Percentiles rank a stretch among this genome's conserved stretches.
phyloP scores from a whole-genome alignment of 2,113 vertebrate genomes.

The Canis aureus region DNA sequence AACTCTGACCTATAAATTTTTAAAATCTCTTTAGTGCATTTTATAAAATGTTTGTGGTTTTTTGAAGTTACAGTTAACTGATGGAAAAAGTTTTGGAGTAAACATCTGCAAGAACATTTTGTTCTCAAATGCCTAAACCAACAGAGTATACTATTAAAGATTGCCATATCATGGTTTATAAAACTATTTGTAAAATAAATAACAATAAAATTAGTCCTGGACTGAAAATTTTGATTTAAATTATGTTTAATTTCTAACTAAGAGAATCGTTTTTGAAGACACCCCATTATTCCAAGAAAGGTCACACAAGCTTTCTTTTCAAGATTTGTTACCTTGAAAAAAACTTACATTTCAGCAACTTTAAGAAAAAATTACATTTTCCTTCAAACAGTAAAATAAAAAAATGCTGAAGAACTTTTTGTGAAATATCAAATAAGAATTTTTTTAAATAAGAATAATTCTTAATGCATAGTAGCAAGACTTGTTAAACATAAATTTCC shows the following conservation, averaged over 20 bases:
- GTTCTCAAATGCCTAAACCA: constrained; percentile 14
- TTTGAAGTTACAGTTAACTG: not conserved
- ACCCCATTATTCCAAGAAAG: not conserved
- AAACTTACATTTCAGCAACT: not conserved
- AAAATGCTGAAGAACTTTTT: not conserved
- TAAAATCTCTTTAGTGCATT: not conserved
- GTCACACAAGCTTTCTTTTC: not conserved
- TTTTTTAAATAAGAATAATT: not conserved
- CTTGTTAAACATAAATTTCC: not conserved
- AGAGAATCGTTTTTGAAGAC: not conserved
- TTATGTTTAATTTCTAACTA: not conserved
- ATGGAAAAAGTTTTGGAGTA: not conserved
- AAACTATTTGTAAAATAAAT: constrained; percentile 46
- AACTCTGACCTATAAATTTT: not conserved
- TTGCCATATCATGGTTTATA: constrained; percentile 18
- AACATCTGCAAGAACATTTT: not conserved
- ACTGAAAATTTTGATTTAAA: not conserved
- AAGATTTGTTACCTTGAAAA: not conserved
- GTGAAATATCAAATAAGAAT: constrained; percentile 21
- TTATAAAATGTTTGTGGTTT: not conserved
- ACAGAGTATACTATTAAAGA: not conserved
- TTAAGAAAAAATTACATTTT: constrained; percentile 32
- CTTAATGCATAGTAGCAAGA: not conserved
- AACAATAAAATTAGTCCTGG: not conserved
- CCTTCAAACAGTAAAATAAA: not conserved